Evolutionary conservation across 2,888 invertebrate genomes (phyloP).

Genomic region (Villa cingulata): DNA sequence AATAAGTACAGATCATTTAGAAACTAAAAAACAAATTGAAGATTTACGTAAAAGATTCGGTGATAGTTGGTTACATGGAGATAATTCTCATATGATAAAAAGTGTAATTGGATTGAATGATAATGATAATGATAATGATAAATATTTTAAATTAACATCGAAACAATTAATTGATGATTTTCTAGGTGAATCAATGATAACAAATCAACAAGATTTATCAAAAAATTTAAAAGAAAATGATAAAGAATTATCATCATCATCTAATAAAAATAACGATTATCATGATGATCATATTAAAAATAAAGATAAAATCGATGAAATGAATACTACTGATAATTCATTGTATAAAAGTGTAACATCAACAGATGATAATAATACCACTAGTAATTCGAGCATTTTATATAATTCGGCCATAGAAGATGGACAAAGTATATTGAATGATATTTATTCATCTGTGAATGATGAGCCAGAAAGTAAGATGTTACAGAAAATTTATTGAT

Average conservation of each 20-base stretch:
- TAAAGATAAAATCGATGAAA: not conserved
- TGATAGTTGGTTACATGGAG: conserved; percentile 45
- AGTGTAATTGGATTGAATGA: conserved; percentile 40
- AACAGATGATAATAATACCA: not conserved
- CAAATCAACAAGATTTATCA: not conserved
- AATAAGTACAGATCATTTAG: conserved; percentile 38
- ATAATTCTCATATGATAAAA: conserved; percentile 40
- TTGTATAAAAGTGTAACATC: not conserved
- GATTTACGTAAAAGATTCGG: conserved; percentile 44
- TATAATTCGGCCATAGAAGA: conserved; percentile 16
- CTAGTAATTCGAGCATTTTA: too few species aligned
- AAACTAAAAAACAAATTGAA: conserved; percentile 46
- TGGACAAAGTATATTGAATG: conserved; percentile 14
- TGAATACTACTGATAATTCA: not conserved
- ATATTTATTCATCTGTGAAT: conserved; percentile 18
- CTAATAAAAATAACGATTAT: conserved; percentile 17
- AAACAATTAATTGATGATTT: conserved; percentile 26
- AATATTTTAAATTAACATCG: conserved; percentile 14
- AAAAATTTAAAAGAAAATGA: not conserved
- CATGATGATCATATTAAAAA: not conserved
- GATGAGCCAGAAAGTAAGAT: conserved; percentile 18
- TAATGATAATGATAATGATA: not conserved
- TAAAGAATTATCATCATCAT: conserved; percentile 19
- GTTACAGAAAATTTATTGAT: too few species aligned
- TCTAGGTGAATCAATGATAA: conserved; percentile 22